Evolutionary conservation across 2,888 invertebrate species (phyloP), one percentile per base, ranked within the genome.

Genomic region (Plebejus melissa): DNA sequence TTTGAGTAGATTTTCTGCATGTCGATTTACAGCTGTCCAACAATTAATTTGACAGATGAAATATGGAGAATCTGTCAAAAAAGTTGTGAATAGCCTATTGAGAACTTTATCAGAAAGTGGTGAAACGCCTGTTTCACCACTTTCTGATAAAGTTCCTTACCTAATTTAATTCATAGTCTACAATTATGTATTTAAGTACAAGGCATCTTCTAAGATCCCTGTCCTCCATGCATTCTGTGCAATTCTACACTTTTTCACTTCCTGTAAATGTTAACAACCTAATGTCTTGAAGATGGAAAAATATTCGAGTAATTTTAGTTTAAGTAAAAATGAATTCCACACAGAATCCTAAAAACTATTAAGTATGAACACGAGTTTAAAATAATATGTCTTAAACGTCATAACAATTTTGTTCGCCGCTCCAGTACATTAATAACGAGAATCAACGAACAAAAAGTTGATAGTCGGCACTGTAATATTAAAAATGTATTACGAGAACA

Each of bases 401-500:
- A 54, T 72, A 72, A 50, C 72, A 72, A 72, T 72, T 71, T 50
- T 32, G 32, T 50, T 5, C 46, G 54, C 28, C 50, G 72, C 50
- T 32, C 54, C 54, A 16, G 32, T 16, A 32, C 65, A 54, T 71
- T 71, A 72, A 72, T 72, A 72, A 72, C 46, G 13, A 54, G 22
- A 46, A 50, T 13, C 71, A n/a, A 71, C 46, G 72, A 72, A 72
- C 28, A 28, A 72, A 28, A 50, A 50, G 71, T 22, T 41, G 4
- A 65, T 65, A 65, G 65, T 32, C 32, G 32, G 65, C 16, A 36
- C 65, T 65, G 32, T 65, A 16, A 16, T 65, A 65, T 65, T 65
- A 36, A 65, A 65, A 65, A 65, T 65, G 65, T 65, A 65, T 65
- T 65, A 65, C 65, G 65, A 65, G 65, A 65, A 65, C 65, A 65